phyloP scores from a whole-genome alignment of 2,797 vertebrate genomes.

The Nannoperca australis region DNA sequence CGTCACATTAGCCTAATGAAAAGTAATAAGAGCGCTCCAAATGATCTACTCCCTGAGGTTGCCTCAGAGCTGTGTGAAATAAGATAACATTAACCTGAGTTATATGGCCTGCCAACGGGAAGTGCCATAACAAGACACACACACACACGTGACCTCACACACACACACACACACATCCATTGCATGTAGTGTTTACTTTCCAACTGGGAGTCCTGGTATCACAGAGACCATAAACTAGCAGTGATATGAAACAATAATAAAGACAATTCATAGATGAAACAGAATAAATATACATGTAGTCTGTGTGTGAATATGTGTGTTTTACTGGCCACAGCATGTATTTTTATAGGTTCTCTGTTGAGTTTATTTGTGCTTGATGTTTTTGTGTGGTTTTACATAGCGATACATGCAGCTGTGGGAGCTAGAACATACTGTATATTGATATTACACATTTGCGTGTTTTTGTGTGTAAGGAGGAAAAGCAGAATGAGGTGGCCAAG shows the following conservation, averaged over 20 bases:
- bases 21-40: constrained; percentile 80
- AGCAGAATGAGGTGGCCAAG: constrained; percentile 16
- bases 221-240: constrained; percentile 64
- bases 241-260: constrained; percentile 68
- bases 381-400: constrained; percentile 7
- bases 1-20: constrained; percentile 83
- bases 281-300: constrained; percentile 51
- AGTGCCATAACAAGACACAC: constrained; percentile 65
- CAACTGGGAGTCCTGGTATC: constrained; percentile 66
- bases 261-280: constrained; percentile 55
- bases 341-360: constrained; percentile 36
- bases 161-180: constrained; percentile 45
- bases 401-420: constrained; percentile 10
- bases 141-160: constrained; percentile 24
- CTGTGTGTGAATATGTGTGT: neutral
- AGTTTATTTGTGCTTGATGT: constrained; percentile 29
- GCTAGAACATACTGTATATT: constrained; percentile 7
- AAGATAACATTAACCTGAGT: constrained; percentile 83
- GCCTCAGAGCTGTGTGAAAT: constrained; percentile 73
- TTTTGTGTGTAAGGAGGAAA: constrained; percentile 1
- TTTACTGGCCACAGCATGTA: constrained; percentile 14
- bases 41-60: constrained; percentile 77
- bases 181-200: constrained; percentile 66
- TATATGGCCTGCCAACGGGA: constrained; percentile 75
- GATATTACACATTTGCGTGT: constrained; percentile 5